phyloP scores from a whole-genome alignment of 37 sponge, comb jelly and placozoan genomes.

The Spongilla lacustris region DNA sequence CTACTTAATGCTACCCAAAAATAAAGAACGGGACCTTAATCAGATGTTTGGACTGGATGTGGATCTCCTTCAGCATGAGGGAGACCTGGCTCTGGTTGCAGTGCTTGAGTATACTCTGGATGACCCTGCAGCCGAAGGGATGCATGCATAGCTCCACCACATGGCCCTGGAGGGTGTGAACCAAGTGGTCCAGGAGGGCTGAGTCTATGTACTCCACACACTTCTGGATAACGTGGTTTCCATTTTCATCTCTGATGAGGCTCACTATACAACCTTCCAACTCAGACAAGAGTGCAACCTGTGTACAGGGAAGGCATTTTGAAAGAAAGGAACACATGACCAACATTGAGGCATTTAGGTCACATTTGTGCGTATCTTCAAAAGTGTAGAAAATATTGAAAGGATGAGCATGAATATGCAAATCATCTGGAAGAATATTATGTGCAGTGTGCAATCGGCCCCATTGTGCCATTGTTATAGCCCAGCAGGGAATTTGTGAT shows the following conservation, averaged over 20 bases:
- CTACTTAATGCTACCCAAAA: not conserved
- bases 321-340: no score
- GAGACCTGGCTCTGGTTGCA: slow-evolving; percentile 81
- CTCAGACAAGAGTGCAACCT: slow-evolving; percentile 80
- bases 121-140: slow-evolving; percentile 97
- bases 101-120: slow-evolving; percentile 93
- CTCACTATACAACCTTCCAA: slow-evolving; percentile 86
- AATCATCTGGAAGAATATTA: no score
- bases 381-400: no score
- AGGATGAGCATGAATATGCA: no score
- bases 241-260: slow-evolving; percentile 94
- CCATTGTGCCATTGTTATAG: no score
- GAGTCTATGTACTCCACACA: slow-evolving; percentile 89
- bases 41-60: slow-evolving; percentile 70
- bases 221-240: slow-evolving; percentile 98
- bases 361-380: no score
- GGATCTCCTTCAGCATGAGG: slow-evolving; percentile 81
- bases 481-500: no score
- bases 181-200: slow-evolving; percentile 57
- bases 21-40: slow-evolving; percentile 54
- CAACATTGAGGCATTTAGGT: no score
- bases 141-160: slow-evolving; percentile 85
- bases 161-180: slow-evolving; percentile 82
- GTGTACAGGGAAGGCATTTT: no score
- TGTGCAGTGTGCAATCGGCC: no score